These are phyloP conservation scores for Hydrolagus colliei DNA, from an alignment of 2,797 vertebrate genomes.

Conservation along the genomic window DNA sequence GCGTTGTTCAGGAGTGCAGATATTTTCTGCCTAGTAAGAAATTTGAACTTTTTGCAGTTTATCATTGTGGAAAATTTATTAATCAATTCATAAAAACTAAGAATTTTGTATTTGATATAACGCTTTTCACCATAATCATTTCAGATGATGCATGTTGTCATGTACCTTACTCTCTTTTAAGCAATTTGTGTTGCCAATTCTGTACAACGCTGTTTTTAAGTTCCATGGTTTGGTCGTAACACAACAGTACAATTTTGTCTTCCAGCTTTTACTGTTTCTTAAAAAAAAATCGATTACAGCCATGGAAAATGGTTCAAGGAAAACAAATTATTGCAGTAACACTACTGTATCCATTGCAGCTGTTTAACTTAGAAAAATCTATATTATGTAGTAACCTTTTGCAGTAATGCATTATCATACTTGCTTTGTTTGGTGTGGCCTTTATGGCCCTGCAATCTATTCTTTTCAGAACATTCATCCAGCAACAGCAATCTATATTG, in stretches of 20 bases:
- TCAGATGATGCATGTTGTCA: background rate
- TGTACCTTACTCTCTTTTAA: background rate
- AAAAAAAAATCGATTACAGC: no score
- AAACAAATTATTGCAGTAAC: background rate
- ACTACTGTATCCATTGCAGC: conserved; percentile 14
- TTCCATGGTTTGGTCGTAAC: background rate
- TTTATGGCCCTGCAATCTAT: conserved; percentile 18
- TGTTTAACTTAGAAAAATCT: conserved; percentile 22
- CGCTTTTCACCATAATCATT: background rate
- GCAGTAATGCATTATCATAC: conserved; percentile 23
- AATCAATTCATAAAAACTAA: no score
- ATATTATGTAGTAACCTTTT: conserved; percentile 27
- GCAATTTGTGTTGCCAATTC: background rate
- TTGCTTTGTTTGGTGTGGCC: conserved; percentile 10
- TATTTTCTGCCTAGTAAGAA: no score
- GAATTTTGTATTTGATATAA: no score
- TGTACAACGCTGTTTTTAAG: background rate
- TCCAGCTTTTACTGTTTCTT: background rate
- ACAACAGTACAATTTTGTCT: background rate
- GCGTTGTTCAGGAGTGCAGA: no score
- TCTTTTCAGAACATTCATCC: conserved; percentile 24
- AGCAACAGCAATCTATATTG: conserved; percentile 28
- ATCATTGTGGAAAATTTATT: no score
- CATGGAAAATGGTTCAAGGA: background rate
- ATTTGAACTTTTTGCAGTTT: no score